Base-by-base conservation (phyloP, 1,140 invertebrate genomes). In the Rhagoletis zephyria region DNA sequence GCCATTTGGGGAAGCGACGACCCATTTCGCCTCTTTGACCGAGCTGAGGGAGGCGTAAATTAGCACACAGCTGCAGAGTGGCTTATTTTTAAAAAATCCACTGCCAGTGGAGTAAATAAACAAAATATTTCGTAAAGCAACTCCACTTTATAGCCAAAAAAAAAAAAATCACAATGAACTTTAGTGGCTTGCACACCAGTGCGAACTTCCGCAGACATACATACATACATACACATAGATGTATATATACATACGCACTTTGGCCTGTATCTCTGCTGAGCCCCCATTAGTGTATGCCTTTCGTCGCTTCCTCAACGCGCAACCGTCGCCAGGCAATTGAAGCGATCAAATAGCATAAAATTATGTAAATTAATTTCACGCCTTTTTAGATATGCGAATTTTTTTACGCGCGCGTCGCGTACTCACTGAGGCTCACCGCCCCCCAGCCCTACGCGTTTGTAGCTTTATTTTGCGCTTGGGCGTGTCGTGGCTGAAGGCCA, bases 341-440 rank as follows among this genome's bases (percentile, higher is more conserved):
- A 81, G 90, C 90, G 91, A 91, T 92, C 91, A 92, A 92, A 91
- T 91, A 90, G 90, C 91, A 90, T 88, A 91, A 91, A 92, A 91
- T 92, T 92, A 92, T 92, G 91, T 91, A 92, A 92, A 92, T 92
- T 91, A 92, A 91, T 92, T 92, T 92, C 91, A 92, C 91, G 91
- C 91, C 91, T 92, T 92, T 92, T 92, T 92, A 92, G 91, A 91
- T 92, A 92, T 90, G 89, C 91, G 86, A 87, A 51, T 70, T 87
- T 87, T 30, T 70, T 87, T 87, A 48, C 65, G 60, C 85, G 67
- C 45, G 14, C 67, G n/a, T 74, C 45, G 45, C 48, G 74, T n/a
- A 56, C 48, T 56, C 7, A 12, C 74, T 12, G n/a, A 81, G 7
- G n/a, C 16, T 56, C n/a, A 45, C 6, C 40, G 9, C n/a, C n/a